Evolutionary conservation across 2,888 invertebrate genomes (phyloP), one percentile per base, ranked within the genome.

Genomic region (Morpho deidamia): DNA sequence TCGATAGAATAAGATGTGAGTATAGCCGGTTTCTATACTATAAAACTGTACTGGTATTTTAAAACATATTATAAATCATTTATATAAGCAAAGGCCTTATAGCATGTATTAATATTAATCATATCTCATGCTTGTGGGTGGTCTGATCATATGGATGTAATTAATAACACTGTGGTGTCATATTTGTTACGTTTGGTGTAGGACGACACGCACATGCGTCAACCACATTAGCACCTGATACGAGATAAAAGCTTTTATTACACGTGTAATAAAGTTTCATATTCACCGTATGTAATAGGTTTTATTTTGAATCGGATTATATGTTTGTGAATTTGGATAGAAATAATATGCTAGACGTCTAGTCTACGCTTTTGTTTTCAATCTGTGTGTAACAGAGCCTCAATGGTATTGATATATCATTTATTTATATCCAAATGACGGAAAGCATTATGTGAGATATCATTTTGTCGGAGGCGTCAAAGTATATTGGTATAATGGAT

Each of bases 161-260:
- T 77, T 78, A 79, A 78, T 79, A 70, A 71, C 71, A 64, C 64
- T 66, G 64, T 23, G 49, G 52, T 56, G 57, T 59, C 59, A 57
- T 50, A 46, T 57, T 57, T 52, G 54, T 54, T 49, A 44, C 48
- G 47, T 58, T 58, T 23, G 14, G 40, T 45, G 45, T 42, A 52
- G 45, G 49, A 44, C 46, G 56, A 42, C 44, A 59, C 54, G 48
- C 59, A 56, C 43, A 56, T 54, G 59, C 41, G 57, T 32, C 42
- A 14, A 44, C 49, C 37, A 50, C 43, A 44, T 14, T 9, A 9
- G 23, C 23, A 50, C 9, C 10, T 32, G 7, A 38, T 10, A 50
- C 5, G 8, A 38, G 32, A 44, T 38, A 11, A 11, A 10, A 38
- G 10, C 11, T 38, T 7, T 11, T 50, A 44, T 32, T 10, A n/a